These are phyloP conservation scores for Drosophila limbata DNA, from an alignment of 2,888 invertebrate species.

Conservation along the genomic window DNA sequence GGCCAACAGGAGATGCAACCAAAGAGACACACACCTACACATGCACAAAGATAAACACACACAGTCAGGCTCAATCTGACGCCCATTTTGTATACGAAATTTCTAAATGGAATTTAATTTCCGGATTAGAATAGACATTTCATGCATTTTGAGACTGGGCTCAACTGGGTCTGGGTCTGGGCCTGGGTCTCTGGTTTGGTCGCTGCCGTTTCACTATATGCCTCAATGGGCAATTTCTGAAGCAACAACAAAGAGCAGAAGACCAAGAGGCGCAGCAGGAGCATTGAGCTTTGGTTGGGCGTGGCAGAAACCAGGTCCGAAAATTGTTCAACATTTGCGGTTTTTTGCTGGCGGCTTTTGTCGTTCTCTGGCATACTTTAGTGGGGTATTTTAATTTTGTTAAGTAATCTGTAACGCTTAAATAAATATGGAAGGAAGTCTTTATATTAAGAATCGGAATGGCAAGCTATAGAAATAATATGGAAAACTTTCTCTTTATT, in stretches of 20 bases:
- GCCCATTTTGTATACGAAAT: constrained; percentile 71
- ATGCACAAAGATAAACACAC: constrained; percentile 4
- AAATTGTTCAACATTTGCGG: constrained; percentile 56
- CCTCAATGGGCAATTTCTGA: constrained; percentile 70
- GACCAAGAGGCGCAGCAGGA: not conserved
- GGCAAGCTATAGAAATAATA: too few relatives aligned
- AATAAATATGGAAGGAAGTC: not conserved
- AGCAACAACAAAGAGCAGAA: constrained; percentile 25
- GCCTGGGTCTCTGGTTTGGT: constrained; percentile 24
- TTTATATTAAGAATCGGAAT: too few relatives aligned
- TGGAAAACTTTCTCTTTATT: too few relatives aligned
- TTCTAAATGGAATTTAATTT: constrained; percentile 82
- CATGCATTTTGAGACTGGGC: constrained; percentile 67
- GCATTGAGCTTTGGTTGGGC: constrained; percentile 24
- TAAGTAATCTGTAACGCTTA: not conserved
- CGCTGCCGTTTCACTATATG: constrained; percentile 45
- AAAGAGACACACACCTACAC: constrained; percentile 5
- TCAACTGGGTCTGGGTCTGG: constrained; percentile 30
- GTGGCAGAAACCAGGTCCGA: constrained; percentile 27
- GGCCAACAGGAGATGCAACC: constrained; percentile 29
- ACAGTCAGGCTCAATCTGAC: constrained; percentile 18
- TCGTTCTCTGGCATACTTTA: constrained; percentile 12
- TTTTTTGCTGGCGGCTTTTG: constrained; percentile 35
- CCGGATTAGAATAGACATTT: constrained; percentile 82
- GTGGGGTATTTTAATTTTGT: not conserved